Base-by-base conservation (phyloP, 2,888 invertebrate genomes). In the Copidosoma aretas region DNA sequence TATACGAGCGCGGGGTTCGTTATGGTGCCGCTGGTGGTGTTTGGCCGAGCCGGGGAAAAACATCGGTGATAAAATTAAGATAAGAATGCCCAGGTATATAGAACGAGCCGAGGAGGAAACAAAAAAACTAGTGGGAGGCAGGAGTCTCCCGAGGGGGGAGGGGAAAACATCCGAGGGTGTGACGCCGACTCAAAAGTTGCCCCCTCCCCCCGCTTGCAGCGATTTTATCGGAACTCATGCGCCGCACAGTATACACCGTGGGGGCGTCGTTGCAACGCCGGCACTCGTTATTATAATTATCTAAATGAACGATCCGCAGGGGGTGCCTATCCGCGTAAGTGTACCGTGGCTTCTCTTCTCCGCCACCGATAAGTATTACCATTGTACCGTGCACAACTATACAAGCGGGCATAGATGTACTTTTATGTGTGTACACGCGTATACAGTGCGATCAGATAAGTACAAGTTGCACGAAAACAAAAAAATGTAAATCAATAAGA, bases 241-340 rank as follows among this genome's bases (percentile, higher is more conserved):
- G 57, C 60, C 15, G 32, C 52, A 49, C 46, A 60, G n/a, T 67
- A 70, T 32, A 32, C 32, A 32, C 8, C 3, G 3, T 5, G 67
- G 60, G 70, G 66, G 41, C 60, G 60, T 22, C 60, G 60, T 39
- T 60, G 59, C 46, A 43, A 41, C 67, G 53, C 60, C 19, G 57
- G 57, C 60, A 64, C 71, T 71, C 61, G 68, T 71, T 68, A n/a
- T n/a, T n/a, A 71, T 71, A 71, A 71, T 71, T 71, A 71, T 71
- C 71, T 71, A 67, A 71, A 71, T 65, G 67, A 71, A 71, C 68
- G 62, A 71, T 71, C 68, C 71, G 52, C 65, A 2, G 22, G 54
- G 52, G 60, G 21, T 39, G 5, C n/a, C n/a, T n/a, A n/a, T n/a
- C n/a, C n/a, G n/a, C n/a, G n/a, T n/a, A n/a, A n/a, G n/a, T n/a